These are phyloP conservation scores for Tapirus terrestris DNA, from an alignment of 2,113 vertebrate genomes.

Conservation along the genomic window DNA sequence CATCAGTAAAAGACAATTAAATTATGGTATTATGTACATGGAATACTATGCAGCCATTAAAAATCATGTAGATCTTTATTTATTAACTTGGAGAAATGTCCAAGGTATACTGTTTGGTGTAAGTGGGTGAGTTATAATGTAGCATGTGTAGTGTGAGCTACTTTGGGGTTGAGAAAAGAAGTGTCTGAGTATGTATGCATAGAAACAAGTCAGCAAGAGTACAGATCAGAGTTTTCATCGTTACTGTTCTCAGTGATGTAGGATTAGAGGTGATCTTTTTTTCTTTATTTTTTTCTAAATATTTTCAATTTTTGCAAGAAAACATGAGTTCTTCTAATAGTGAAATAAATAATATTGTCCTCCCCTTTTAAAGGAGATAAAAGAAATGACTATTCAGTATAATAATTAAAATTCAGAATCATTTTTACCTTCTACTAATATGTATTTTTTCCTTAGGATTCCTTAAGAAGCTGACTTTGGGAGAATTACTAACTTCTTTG, in stretches of 20 bases:
- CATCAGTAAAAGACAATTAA: background rate
- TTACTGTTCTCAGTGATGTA: background rate
- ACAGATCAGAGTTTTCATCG: background rate
- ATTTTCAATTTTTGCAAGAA: constrained; percentile 23
- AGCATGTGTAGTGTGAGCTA: background rate
- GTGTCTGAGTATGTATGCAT: background rate
- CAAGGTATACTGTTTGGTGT: background rate
- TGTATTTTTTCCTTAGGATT: background rate
- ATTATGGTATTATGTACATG: background rate
- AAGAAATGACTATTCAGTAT: background rate
- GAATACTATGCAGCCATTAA: background rate
- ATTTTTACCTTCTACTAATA: constrained; percentile 12
- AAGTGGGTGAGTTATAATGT: background rate
- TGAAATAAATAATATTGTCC: background rate
- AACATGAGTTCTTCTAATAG: background rate
- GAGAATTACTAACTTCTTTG: background rate
- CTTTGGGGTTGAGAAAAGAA: background rate
- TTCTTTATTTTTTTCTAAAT: constrained; percentile 7
- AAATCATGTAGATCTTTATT: background rate
- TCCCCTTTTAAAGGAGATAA: background rate
- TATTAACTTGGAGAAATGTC: background rate
- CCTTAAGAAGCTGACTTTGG: constrained; percentile 2
- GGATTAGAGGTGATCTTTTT: constrained; percentile 24
- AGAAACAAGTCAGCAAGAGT: background rate
- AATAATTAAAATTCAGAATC: constrained; percentile 22